These are phyloP conservation scores for Allygus modestus DNA, from an alignment of 2,888 invertebrate genomes.

Conservation along the genomic window DNA sequence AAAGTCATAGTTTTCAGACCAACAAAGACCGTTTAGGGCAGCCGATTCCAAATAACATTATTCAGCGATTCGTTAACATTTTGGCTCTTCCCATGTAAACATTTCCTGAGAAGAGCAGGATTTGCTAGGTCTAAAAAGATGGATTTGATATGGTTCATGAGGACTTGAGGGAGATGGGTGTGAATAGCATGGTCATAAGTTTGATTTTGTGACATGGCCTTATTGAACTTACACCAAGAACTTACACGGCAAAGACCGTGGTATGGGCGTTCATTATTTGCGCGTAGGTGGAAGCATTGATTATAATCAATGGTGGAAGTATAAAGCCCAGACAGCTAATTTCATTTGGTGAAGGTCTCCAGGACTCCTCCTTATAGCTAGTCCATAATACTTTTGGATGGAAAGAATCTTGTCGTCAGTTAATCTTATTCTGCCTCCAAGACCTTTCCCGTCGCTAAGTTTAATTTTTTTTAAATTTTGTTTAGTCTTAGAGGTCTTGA, in stretches of 20 bases:
- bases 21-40: slow-evolving; percentile 41
- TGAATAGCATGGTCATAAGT: slow-evolving; percentile 10
- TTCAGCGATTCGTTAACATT: slow-evolving; percentile 43
- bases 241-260: not conserved
- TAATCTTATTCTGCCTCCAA: slow-evolving; percentile 19
- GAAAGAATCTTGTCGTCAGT: not conserved
- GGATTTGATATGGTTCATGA: not conserved
- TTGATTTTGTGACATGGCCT: no score
- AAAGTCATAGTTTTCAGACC: not conserved
- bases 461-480: no score
- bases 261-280: slow-evolving; percentile 27
- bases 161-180: not conserved
- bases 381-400: slow-evolving; percentile 44
- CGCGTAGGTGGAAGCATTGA: no score
- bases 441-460: slow-evolving; percentile 19
- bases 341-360: not conserved
- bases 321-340: slow-evolving; percentile 26
- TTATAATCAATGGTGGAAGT: not conserved
- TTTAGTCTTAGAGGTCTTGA: slow-evolving; percentile 9
- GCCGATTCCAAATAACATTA: slow-evolving; percentile 30
- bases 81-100: slow-evolving; percentile 38
- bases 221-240: slow-evolving; percentile 40
- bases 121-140: not conserved
- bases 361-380: slow-evolving; percentile 22
- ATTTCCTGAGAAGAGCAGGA: not conserved